Conservation (phyloP, 2,797 vertebrate species). For the Enteromius anoplus region DNA sequence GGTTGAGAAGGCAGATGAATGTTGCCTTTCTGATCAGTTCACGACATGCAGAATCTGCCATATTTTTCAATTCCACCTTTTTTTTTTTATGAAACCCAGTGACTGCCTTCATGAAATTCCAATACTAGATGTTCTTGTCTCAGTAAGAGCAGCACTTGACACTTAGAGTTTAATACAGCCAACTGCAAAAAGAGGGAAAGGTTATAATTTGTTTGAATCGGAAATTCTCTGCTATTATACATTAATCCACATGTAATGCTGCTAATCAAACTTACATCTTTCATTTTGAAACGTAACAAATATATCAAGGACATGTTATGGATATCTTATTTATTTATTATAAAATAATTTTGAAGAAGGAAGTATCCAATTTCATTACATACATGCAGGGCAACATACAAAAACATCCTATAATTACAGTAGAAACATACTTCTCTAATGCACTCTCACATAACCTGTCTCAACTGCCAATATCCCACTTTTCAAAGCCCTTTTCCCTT, state of each 20-base stretch:
- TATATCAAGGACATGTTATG: neutral
- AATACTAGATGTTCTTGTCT: neutral
- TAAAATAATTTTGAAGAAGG: neutral
- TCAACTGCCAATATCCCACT: neutral
- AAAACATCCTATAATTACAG: neutral
- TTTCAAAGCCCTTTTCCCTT: neutral
- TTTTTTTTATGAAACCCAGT: neutral
- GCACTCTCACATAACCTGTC: neutral
- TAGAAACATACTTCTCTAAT: neutral
- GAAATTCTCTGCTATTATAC: neutral
- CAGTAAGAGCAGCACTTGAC: neutral
- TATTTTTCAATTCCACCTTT: conserved; percentile 51
- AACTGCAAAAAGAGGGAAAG: conserved; percentile 10
- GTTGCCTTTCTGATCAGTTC: conserved; percentile 50
- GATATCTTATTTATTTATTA: neutral
- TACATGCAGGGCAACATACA: neutral
- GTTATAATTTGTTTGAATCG: neutral
- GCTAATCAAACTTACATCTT: neutral
- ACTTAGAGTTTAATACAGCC: conserved; percentile 8
- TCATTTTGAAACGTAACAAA: neutral
- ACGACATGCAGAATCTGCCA: conserved; percentile 55
- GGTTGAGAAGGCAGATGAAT: conserved; percentile 61
- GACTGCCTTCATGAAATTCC: neutral
- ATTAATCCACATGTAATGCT: neutral
- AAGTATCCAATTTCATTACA: neutral